These are phyloP conservation scores for Cerastis leucographa DNA, from an alignment of 2,888 invertebrate species.

Conservation along the genomic window DNA sequence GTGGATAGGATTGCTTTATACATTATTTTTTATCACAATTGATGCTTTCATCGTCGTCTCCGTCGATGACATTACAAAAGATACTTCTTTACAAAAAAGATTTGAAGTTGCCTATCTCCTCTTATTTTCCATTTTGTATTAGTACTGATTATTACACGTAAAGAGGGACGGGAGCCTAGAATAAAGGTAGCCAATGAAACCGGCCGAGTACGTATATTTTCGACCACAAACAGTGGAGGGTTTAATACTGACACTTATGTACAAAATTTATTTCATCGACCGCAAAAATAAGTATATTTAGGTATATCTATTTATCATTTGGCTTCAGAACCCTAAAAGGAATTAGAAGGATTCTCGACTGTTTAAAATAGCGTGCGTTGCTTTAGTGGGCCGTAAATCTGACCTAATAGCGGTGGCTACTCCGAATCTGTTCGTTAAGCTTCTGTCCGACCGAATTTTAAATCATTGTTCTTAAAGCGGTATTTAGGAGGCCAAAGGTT, in stretches of 20 bases:
- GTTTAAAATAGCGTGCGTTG: constrained; percentile 19
- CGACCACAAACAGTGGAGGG: not conserved
- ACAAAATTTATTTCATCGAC: not conserved
- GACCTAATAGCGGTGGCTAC: constrained; percentile 22
- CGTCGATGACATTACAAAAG: not conserved
- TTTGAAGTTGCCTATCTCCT: not conserved
- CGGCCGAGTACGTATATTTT: not conserved
- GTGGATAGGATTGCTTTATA: not conserved
- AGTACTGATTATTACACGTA: not conserved
- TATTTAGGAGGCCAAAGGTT: not conserved
- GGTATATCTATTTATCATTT: not conserved
- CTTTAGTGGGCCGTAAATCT: constrained; percentile 35
- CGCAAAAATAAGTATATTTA: not conserved
- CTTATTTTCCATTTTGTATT: not conserved
- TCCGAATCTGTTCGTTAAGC: constrained; percentile 3
- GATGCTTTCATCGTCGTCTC: not conserved
- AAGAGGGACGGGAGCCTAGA: not conserved
- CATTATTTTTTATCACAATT: not conserved
- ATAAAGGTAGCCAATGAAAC: constrained; percentile 8
- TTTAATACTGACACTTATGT: not conserved
- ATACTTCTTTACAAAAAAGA: not conserved
- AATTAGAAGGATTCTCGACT: constrained; percentile 18
- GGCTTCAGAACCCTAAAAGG: constrained; percentile 9
- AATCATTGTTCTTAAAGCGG: not conserved
- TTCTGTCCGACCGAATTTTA: not conserved